Percentiles rank a stretch among this genome's conserved stretches.
Conservation (phyloP, 2,113 vertebrate species). For the Tetrao urogallus region DNA sequence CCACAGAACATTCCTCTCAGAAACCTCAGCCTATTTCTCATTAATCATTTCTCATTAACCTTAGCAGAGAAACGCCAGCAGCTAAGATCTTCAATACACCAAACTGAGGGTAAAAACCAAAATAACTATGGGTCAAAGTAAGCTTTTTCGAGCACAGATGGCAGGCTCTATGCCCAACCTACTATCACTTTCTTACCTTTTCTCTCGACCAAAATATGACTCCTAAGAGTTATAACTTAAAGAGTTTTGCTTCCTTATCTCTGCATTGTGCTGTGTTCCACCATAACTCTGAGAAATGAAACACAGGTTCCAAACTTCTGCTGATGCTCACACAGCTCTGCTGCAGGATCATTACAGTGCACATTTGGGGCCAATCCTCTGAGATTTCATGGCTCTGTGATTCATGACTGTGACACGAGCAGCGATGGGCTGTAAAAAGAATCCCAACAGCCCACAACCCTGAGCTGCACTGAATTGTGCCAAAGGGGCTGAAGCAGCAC, state of each 20-base stretch:
- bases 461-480: not conserved
- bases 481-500: not conserved
- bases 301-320: no score
- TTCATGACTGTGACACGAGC: not conserved
- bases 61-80: not conserved
- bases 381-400: not conserved
- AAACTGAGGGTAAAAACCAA: not conserved
- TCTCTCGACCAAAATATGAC: no score
- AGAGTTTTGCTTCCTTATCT: no score
- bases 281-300: no score
- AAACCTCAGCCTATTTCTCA: not conserved
- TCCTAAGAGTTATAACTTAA: no score
- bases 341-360: no score
- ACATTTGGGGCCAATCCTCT: not conserved
- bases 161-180: no score
- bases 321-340: no score
- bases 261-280: no score
- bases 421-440: not conserved
- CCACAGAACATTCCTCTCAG: not conserved
- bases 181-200: no score
- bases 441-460: not conserved
- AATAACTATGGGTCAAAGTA: not conserved
- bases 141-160: not conserved
- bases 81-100: not conserved
- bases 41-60: not conserved